These are phyloP conservation scores for Oceanodroma leucorhoa DNA, from an alignment of 2,797 vertebrate genomes.

Conservation along the genomic window DNA sequence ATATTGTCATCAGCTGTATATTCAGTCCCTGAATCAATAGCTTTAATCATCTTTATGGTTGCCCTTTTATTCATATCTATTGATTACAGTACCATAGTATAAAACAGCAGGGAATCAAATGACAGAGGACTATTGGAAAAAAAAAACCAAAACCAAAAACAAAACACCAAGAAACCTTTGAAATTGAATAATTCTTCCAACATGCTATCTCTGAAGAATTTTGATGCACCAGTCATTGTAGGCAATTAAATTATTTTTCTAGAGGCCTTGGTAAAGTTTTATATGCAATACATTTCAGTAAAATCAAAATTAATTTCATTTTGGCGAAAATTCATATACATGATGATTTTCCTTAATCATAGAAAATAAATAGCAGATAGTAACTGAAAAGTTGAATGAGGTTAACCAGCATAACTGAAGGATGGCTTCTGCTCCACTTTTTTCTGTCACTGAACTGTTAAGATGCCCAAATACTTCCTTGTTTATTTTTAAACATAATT, in stretches of 20 bases:
- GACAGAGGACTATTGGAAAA: not conserved
- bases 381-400: not conserved
- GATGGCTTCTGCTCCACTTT: not conserved
- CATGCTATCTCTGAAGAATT: not conserved
- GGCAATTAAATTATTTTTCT: not conserved
- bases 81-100: not conserved
- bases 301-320: not conserved
- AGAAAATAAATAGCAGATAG: not conserved
- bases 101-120: not conserved
- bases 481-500: not conserved
- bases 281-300: not conserved
- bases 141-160: not conserved
- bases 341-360: not conserved
- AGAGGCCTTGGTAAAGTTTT: not conserved
- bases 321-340: not conserved
- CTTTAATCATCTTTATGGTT: conserved; percentile 36
- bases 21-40: conserved; percentile 2
- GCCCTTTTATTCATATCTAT: conserved; percentile 33
- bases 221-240: not conserved
- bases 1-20: not conserved
- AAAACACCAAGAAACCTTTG: not conserved
- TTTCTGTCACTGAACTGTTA: not conserved
- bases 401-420: not conserved
- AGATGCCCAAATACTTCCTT: not conserved
- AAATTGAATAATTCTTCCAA: not conserved